phyloP scores from a whole-genome alignment of 2,113 vertebrate genomes.

The Pavo muticus region DNA sequence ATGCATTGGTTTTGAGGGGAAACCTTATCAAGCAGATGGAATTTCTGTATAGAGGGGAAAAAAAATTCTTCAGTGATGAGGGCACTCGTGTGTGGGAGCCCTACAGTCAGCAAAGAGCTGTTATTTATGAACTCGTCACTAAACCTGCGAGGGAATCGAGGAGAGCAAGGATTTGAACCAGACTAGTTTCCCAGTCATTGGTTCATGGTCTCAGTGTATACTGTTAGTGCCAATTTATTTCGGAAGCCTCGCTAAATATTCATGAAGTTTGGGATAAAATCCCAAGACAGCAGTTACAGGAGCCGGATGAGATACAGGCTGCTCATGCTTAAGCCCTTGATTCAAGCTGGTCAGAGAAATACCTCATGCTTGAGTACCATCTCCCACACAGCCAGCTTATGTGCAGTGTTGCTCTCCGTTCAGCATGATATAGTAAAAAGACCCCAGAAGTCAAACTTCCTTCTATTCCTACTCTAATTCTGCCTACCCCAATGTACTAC shows the following conservation, averaged over 20 bases:
- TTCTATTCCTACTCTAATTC: not conserved
- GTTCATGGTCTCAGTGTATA: not conserved
- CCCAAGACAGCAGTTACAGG: not conserved
- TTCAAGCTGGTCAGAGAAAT: not conserved
- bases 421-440: not conserved
- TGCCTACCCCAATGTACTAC: not conserved
- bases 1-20: not conserved
- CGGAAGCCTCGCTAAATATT: not conserved
- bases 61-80: not conserved
- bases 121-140: not conserved
- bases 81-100: rapidly evolving
- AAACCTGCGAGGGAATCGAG: not conserved
- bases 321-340: rapidly evolving
- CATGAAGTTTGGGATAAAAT: not conserved
- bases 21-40: not conserved
- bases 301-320: not conserved
- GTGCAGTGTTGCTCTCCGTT: not conserved
- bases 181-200: not conserved
- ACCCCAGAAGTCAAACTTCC: not conserved
- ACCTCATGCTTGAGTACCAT: not conserved
- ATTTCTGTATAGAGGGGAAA: not conserved
- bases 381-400: not conserved
- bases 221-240: not conserved
- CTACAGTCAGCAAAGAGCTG: not conserved
- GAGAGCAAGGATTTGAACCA: not conserved